Evolutionary conservation across 2,888 invertebrate species (phyloP).

Genomic region (Rapana venosa): DNA sequence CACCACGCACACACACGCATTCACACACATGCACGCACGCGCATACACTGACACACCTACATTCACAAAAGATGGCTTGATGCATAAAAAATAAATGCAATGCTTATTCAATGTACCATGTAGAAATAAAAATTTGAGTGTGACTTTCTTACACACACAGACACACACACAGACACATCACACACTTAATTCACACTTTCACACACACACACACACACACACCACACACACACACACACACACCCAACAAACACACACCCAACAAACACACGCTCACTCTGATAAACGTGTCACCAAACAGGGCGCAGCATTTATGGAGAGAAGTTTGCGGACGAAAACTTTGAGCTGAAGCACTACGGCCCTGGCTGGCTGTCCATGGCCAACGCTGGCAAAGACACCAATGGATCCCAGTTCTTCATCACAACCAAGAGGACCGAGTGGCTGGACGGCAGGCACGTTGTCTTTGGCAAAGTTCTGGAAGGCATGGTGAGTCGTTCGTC

Average conservation of each 20-base stretch:
- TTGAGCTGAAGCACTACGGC: conserved; percentile 97
- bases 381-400: conserved; percentile 93
- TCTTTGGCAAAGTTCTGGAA: conserved; percentile 94
- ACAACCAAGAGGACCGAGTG: conserved; percentile 86
- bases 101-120: too few species aligned
- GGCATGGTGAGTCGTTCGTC: conserved; percentile 84
- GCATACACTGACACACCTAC: neutral
- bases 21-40: neutral
- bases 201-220: neutral
- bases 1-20: neutral
- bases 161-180: neutral
- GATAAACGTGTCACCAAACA: neutral
- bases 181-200: neutral
- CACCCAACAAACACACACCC: neutral
- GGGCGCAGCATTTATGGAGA: conserved; percentile 91
- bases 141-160: neutral
- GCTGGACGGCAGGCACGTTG: conserved; percentile 96
- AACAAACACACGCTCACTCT: neutral
- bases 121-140: neutral
- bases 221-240: neutral
- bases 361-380: conserved; percentile 99
- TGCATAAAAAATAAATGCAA: too few species aligned
- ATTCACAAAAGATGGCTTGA: too few species aligned
- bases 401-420: conserved; percentile 98
- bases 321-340: conserved; percentile 96